phyloP scores from a whole-genome alignment of 2,888 invertebrate species.

The Cephus nigrinus region DNA sequence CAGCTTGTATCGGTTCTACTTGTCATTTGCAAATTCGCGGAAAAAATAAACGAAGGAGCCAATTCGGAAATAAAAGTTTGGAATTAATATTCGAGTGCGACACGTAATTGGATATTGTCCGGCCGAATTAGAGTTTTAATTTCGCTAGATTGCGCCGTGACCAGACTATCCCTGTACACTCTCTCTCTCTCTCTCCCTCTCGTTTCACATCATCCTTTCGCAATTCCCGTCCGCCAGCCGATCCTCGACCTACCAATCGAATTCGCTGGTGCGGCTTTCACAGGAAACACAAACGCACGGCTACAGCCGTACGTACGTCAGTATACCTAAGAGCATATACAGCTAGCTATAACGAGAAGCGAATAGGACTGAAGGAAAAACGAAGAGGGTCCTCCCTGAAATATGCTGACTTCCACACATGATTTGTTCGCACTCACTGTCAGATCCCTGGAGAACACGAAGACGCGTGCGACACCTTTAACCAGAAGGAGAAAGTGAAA shows the following conservation, averaged over 20 bases:
- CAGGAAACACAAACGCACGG: conserved; percentile 6
- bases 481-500: neutral
- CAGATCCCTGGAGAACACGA: neutral
- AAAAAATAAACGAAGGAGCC: neutral
- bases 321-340: neutral
- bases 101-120: conserved; percentile 63
- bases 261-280: conserved; percentile 20
- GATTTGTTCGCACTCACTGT: conserved; percentile 5
- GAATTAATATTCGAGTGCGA: conserved; percentile 56
- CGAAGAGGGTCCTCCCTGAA: conserved; percentile 37
- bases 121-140: conserved; percentile 63
- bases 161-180: conserved; percentile 26
- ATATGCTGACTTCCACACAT: conserved; percentile 65
- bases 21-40: neutral
- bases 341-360: neutral
- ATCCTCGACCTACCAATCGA: conserved; percentile 26
- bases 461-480: neutral
- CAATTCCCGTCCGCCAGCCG: conserved; percentile 26
- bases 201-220: conserved; percentile 7
- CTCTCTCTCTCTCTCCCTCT: conserved; percentile 10
- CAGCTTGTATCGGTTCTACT: neutral
- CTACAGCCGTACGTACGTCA: neutral
- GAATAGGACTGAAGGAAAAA: conserved; percentile 18
- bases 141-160: conserved; percentile 51
- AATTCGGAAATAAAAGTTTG: conserved; percentile 43